Percentiles rank a stretch among this genome's conserved stretches.
phyloP scores from a whole-genome alignment of 2,888 invertebrate genomes.

The Mesorhabditis spiculigera region DNA sequence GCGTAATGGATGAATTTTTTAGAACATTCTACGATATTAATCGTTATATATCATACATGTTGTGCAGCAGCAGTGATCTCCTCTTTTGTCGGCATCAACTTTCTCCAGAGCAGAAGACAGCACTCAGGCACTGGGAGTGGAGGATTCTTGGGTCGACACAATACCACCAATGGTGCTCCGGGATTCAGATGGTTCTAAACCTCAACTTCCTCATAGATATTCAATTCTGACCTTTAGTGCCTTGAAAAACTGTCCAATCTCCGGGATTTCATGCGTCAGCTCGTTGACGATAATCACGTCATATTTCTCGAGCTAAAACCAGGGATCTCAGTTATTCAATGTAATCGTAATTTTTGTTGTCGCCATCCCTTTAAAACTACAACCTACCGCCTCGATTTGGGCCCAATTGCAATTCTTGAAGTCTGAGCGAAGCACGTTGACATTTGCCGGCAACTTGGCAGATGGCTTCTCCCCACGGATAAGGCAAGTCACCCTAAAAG shows the following conservation, averaged over 20 bases:
- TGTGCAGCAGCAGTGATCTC: slow-evolving; percentile 35
- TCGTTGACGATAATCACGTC: slow-evolving; percentile 42
- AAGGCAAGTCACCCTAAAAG: slow-evolving; percentile 27
- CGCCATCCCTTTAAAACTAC: neutral
- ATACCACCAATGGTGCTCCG: slow-evolving; percentile 31
- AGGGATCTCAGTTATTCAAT: neutral
- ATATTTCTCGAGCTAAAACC: slow-evolving; percentile 31
- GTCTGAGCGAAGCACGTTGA: slow-evolving; percentile 31
- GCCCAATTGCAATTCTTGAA: slow-evolving; percentile 14
- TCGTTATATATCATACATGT: slow-evolving; percentile 14
- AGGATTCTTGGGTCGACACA: slow-evolving; percentile 41
- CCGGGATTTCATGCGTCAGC: slow-evolving; percentile 33
- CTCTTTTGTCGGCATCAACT: slow-evolving; percentile 32
- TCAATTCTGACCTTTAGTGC: slow-evolving; percentile 16
- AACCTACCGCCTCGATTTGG: neutral
- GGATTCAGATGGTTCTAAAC: neutral
- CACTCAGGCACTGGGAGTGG: slow-evolving; percentile 38
- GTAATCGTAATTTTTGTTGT: neutral
- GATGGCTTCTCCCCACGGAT: slow-evolving; percentile 29
- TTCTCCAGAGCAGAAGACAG: slow-evolving; percentile 38
- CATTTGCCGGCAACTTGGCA: slow-evolving; percentile 32
- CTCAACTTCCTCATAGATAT: slow-evolving; percentile 5
- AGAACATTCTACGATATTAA: too few species aligned
- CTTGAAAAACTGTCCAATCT: slow-evolving; percentile 32
- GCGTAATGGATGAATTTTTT: too few species aligned